Conservation (phyloP, 2,888 invertebrate species). For the Muschampia plurimacula region DNA sequence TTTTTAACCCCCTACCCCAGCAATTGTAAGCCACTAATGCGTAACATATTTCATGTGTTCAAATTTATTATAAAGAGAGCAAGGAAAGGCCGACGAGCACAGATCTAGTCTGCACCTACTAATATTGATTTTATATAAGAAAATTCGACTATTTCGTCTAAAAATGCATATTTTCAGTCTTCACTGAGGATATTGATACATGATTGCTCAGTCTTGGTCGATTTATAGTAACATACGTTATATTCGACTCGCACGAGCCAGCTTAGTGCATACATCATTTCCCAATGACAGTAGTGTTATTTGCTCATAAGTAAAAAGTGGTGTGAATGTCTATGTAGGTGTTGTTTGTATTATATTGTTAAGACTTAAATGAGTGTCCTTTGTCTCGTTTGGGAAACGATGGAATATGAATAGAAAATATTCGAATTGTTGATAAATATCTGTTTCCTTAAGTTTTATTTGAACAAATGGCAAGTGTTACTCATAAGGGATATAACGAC, state of each 20-base stretch:
- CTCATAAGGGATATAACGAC: conserved; percentile 63
- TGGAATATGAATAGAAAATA: conserved; percentile 22
- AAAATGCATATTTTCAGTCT: conserved; percentile 74
- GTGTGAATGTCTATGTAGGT: conserved; percentile 32
- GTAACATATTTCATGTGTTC: conserved; percentile 72
- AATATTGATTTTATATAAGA: conserved; percentile 51
- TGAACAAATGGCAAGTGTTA: conserved; percentile 79
- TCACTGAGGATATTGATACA: conserved; percentile 46
- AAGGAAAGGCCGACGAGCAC: conserved; percentile 69
- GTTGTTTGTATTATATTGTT: background rate
- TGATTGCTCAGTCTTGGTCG: conserved; percentile 38
- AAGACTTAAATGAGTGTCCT: background rate
- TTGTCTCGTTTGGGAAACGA: conserved; percentile 23
- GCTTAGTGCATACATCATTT: conserved; percentile 15
- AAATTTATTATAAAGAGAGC: conserved; percentile 70
- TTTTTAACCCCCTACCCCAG: conserved; percentile 47
- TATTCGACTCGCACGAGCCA: conserved; percentile 24
- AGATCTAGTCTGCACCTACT: conserved; percentile 45
- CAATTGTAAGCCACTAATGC: conserved; percentile 65
- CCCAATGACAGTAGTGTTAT: conserved; percentile 56
- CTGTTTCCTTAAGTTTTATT: conserved; percentile 49
- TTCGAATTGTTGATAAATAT: conserved; percentile 16
- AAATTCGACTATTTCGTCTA: conserved; percentile 67
- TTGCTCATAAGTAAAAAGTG: conserved; percentile 53
- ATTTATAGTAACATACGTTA: conserved; percentile 32